phyloP scores from a whole-genome alignment of 2,888 invertebrate genomes.

The Hyppa rectilinea region DNA sequence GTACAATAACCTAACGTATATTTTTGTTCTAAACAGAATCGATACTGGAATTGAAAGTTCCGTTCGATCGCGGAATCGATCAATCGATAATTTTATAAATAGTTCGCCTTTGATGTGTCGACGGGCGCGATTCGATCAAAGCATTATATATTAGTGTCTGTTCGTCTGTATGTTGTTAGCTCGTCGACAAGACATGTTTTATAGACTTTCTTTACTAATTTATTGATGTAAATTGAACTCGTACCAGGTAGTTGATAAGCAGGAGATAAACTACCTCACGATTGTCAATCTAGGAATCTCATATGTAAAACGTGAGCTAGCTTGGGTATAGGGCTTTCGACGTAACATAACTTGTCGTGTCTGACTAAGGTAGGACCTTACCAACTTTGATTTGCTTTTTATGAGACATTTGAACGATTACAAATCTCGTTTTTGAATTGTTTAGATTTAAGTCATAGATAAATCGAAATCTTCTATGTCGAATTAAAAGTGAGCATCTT shows the following conservation, averaged over 20 bases:
- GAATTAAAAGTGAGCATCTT: background rate
- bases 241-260: constrained; percentile 38
- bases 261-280: constrained; percentile 37
- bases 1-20: constrained; percentile 16
- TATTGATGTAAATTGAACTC: constrained; percentile 65
- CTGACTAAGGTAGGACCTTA: constrained; percentile 11
- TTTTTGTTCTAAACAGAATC: constrained; percentile 41
- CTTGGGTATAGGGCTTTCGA: background rate
- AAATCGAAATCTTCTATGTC: background rate
- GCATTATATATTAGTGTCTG: constrained; percentile 66
- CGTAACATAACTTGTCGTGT: constrained; percentile 18
- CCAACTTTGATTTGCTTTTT: constrained; percentile 20
- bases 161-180: constrained; percentile 61
- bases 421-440: background rate
- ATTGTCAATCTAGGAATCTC: constrained; percentile 46
- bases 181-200: constrained; percentile 69
- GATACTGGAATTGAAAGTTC: constrained; percentile 62
- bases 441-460: background rate
- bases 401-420: background rate
- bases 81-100: constrained; percentile 75
- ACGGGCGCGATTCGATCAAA: constrained; percentile 78
- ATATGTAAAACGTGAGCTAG: constrained; percentile 42
- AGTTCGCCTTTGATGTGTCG: constrained; percentile 78
- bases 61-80: constrained; percentile 76
- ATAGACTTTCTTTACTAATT: constrained; percentile 72